These are phyloP conservation scores for Pegea sp. DNA, from an alignment of 23 tunicate species.

Conservation along the genomic window DNA sequence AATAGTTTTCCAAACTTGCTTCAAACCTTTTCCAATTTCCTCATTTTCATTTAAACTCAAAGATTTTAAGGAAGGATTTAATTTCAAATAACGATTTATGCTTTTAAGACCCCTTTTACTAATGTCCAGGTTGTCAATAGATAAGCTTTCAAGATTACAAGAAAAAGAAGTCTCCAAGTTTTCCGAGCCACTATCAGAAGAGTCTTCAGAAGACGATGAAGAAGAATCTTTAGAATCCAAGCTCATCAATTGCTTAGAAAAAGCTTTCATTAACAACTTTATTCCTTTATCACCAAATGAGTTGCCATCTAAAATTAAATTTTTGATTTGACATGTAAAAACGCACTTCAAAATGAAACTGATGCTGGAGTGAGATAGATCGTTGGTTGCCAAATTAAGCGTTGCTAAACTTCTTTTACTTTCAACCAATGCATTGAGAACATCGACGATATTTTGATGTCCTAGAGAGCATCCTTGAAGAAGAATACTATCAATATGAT, in stretches of 20 bases:
- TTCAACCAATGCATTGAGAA: background rate
- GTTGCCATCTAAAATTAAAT: background rate
- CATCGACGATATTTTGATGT: background rate
- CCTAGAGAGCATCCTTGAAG: background rate
- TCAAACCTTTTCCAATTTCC: slow-evolving; percentile 3
- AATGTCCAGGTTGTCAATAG: background rate
- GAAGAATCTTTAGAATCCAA: background rate
- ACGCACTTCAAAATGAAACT: background rate
- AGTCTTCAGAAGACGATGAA: background rate
- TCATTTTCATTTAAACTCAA: background rate
- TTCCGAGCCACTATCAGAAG: background rate
- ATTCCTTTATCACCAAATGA: background rate
- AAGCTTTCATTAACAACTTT: background rate
- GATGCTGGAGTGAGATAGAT: background rate
- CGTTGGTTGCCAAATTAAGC: background rate
- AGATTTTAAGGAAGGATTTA: background rate
- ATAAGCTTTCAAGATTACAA: background rate
- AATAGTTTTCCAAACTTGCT: slow-evolving; percentile 16
- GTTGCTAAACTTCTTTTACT: background rate
- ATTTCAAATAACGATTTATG: background rate
- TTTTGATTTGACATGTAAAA: background rate
- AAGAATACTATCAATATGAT: background rate
- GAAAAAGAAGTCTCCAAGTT: background rate
- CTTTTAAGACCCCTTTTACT: background rate
- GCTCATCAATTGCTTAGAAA: background rate